Percentiles rank a stretch among this genome's conserved stretches.
These are phyloP conservation scores for Drosophila birchii DNA, from an alignment of 2,888 invertebrate genomes.

Conservation along the genomic window DNA sequence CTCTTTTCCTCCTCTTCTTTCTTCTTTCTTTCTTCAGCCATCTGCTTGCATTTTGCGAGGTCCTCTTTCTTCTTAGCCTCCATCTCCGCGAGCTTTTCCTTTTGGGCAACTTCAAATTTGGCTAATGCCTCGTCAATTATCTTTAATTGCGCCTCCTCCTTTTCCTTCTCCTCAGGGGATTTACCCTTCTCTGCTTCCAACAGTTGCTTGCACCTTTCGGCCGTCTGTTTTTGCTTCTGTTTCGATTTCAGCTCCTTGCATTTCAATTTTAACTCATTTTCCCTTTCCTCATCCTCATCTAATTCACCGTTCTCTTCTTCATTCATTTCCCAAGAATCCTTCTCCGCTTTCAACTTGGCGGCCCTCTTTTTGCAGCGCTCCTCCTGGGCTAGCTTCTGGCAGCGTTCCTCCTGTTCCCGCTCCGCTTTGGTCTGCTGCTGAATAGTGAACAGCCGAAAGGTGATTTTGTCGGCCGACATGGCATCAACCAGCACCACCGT, in stretches of 20 bases:
- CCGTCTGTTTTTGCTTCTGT: background rate
- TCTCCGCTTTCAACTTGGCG: background rate
- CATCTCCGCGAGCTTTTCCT: constrained; percentile 5
- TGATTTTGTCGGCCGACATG: constrained; percentile 48
- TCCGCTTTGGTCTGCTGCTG: constrained; percentile 25
- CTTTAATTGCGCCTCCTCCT: background rate
- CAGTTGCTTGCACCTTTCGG: background rate
- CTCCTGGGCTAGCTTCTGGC: constrained; percentile 1
- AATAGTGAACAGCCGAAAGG: constrained; percentile 48
- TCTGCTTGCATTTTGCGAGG: constrained; percentile 6
- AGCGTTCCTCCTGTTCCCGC: constrained; percentile 5
- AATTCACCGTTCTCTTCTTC: too few species aligned
- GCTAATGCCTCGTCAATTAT: constrained; percentile 7
- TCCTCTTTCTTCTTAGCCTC: constrained; percentile 12
- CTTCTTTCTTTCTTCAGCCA: background rate
- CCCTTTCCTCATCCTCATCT: background rate
- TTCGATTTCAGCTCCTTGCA: background rate
- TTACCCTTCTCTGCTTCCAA: background rate
- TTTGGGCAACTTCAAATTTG: constrained; percentile 10
- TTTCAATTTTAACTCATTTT: background rate
- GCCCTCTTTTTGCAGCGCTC: constrained; percentile 17
- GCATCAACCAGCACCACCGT: constrained; percentile 58
- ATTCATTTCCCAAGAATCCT: background rate
- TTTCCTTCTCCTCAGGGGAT: constrained; percentile 8
- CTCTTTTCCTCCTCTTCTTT: background rate